Base-by-base conservation (phyloP, 2,797 vertebrate genomes). In the Myotis daubentonii region DNA sequence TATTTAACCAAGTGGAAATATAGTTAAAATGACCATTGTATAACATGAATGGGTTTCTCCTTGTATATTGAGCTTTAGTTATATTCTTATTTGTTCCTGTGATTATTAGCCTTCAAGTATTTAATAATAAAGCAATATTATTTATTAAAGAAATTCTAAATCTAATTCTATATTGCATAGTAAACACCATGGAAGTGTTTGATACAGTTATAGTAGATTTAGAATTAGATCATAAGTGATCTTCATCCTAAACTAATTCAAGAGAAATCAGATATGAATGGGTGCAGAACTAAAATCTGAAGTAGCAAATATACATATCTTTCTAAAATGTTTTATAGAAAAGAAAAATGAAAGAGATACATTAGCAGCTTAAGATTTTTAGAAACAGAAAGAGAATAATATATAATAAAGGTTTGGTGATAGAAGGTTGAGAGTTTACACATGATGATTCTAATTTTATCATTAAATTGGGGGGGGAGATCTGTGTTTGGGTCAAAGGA, bases 11-110 rank as follows among this genome's bases (percentile, higher is more conserved):
- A 95, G 86, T 13, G 41, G 0, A 38, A 20, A 55, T 2, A 4
- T 60, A 95, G 92, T 83, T 94, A 79, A 82, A 94, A 74, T 87
- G 33, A 71, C 15, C 49, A 76, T 28, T 68, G 11, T 70, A 30
- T 11, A 65, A 53, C 7, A 51, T 49, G 13, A 86, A 53, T 51
- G 19, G 25, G 85, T 90, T 89, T 86, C 8, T 30, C 23, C 8
- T n/a, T 72, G 2, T 76, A 36, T 9, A 44, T 2, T 33, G 30
- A 86, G 15, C 36, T 91, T 72, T 57, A 68, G 16, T 66, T 89
- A 44, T 44, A 44, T 78, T 88, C 2, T 44, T 71, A 81, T 44
- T 79, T 80, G 16, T 89, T 91, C 12, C 16, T 84, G 6, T 87
- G 36, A 74, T 74, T 93, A 47, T 47, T 70, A 53, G 8, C n/a